These are phyloP conservation scores for Synergus japonicus DNA, from an alignment of 2,888 invertebrate species.

Conservation along the genomic window DNA sequence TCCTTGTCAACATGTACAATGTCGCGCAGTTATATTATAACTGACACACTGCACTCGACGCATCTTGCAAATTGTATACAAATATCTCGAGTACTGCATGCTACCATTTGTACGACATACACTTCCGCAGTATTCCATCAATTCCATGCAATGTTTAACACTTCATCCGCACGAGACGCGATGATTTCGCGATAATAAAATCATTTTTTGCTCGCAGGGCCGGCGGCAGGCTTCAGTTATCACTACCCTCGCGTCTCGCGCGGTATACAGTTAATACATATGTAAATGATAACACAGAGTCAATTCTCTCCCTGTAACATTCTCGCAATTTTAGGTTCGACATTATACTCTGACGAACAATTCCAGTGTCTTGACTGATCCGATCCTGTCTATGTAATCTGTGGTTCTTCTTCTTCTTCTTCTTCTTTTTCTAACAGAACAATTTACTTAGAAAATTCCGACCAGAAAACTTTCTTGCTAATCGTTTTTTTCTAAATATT, in stretches of 20 bases:
- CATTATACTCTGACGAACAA: too few species aligned
- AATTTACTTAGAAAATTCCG: too few species aligned
- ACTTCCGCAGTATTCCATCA: slow-evolving; percentile 24
- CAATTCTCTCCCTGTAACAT: too few species aligned
- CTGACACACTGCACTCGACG: slow-evolving; percentile 31
- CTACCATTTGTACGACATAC: slow-evolving; percentile 32
- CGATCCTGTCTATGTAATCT: not conserved
- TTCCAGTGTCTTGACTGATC: not conserved
- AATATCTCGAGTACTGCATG: slow-evolving; percentile 34
- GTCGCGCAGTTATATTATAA: slow-evolving; percentile 21
- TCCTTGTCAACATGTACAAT: slow-evolving; percentile 29
- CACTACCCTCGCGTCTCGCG: too few species aligned
- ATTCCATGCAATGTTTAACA: not conserved
- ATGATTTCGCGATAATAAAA: slow-evolving; percentile 29
- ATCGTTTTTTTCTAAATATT: too few species aligned
- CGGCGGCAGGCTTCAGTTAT: too few species aligned
- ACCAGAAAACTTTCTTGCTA: too few species aligned
- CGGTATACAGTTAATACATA: too few species aligned
- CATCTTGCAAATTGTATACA: slow-evolving; percentile 15
- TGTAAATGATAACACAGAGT: too few species aligned
- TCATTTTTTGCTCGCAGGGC: not conserved
- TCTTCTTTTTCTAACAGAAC: not conserved
- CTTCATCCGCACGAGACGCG: slow-evolving; percentile 29
- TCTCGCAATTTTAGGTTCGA: too few species aligned
- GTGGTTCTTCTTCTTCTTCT: not conserved